Percentiles rank a stretch among this genome's conserved stretches.
These are phyloP conservation scores for Yoshiicerus persimilis DNA, from an alignment of 1,140 invertebrate species.

Conservation along the genomic window DNA sequence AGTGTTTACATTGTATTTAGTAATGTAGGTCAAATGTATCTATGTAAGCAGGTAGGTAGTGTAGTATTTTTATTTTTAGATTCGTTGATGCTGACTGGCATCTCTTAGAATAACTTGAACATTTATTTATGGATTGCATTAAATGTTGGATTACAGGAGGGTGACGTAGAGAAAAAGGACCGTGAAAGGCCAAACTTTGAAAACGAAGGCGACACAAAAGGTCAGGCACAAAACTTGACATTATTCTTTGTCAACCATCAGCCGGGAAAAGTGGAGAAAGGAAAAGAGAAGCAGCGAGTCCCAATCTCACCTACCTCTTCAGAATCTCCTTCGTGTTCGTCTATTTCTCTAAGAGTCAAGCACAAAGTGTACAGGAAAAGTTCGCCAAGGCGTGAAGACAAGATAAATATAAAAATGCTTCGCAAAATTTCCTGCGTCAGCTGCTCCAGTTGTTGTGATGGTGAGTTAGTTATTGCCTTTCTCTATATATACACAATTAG, in stretches of 20 bases:
- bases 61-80: no score
- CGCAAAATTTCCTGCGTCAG: constrained; percentile 17
- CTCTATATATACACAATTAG: background rate
- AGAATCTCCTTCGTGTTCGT: background rate
- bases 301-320: background rate
- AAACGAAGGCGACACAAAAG: background rate
- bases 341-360: background rate
- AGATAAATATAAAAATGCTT: constrained; percentile 31
- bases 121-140: background rate
- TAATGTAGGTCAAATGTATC: background rate
- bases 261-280: background rate
- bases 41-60: background rate
- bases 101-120: background rate
- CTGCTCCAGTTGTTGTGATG: background rate
- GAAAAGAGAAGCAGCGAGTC: background rate
- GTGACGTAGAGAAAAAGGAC: background rate
- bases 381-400: constrained; percentile 21
- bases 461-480: background rate
- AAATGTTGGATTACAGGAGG: background rate
- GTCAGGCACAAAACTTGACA: background rate
- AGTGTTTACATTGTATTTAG: no score
- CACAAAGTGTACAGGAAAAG: background rate
- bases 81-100: background rate
- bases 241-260: background rate
- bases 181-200: background rate